Base-by-base conservation (phyloP, 2,797 vertebrate genomes). In the Sparus aurata region DNA sequence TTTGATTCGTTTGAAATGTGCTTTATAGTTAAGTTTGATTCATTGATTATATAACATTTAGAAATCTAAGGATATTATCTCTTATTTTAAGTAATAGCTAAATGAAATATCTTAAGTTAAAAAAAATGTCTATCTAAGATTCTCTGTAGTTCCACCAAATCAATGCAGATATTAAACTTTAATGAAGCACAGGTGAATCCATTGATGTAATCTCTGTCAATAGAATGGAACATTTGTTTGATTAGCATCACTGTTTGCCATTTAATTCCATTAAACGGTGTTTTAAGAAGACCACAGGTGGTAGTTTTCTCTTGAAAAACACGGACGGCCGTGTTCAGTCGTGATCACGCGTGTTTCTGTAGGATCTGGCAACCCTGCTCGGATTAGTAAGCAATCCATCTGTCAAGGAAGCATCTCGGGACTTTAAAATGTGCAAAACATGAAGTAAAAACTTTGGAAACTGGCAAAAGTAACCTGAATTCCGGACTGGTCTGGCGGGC, bases 371-470 rank as follows among this genome's bases (percentile, higher is more conserved):
- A 90, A 89, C 87, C 83, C 58, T 3, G 1, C 2, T 3, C 0
- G 80, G 89, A 88, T 92, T 80, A 90, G 58, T 50, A 50, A 59
- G 73, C 85, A 22, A 3, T 66, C 54, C 25, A n/a, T 46, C 62
- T 69, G 77, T 73, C 57, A 12, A 18, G 79, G 79, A 87, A 88
- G 71, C 84, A 15, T 13, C 15, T 63, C 27, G 3, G 46, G 62
- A 62, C 17, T 65, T 74, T 25, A 0, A 61, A 61, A 52, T 1
- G 27, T 16, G 16, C 46, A 55, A 53, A 83, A 77, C 23, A 77
- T 60, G 77, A 57, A 81, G 58, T 43, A 18, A 75, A 80, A 38
- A 52, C 25, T 59, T 5, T 6, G 0, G 1, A 12, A 54, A n/a
- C 1, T 0, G 23, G 16, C 4, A 3, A 2, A 43, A 70, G 34